These are phyloP conservation scores for Pogonocherus hispidulus DNA, from an alignment of 2,888 invertebrate species.

Conservation along the genomic window DNA sequence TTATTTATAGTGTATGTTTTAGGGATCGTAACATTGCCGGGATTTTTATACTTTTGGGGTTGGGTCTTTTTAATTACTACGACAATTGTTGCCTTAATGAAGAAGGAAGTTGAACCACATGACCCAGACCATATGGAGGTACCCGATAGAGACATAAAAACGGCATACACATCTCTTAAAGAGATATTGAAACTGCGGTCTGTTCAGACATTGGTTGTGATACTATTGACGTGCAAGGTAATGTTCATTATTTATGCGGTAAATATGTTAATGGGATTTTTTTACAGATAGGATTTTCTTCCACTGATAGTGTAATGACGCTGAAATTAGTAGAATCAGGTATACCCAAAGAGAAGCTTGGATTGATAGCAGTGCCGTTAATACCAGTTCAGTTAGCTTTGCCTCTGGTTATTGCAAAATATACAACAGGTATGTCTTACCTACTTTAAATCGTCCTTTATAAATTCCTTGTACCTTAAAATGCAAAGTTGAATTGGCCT, in stretches of 20 bases:
- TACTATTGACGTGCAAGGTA: conserved; percentile 93
- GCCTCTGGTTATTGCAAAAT: conserved; percentile 84
- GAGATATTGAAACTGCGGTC: conserved; percentile 87
- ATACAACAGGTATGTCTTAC: conserved; percentile 64
- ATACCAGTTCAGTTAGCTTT: conserved; percentile 92
- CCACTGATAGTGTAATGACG: conserved; percentile 94
- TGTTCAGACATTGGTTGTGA: conserved; percentile 82
- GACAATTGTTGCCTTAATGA: conserved; percentile 89
- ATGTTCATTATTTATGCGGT: conserved; percentile 43
- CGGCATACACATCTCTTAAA: conserved; percentile 87
- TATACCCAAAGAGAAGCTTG: conserved; percentile 94
- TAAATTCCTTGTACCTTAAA: too few relatives aligned
- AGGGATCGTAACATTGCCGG: conserved; percentile 70
- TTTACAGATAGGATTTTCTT: conserved; percentile 91
- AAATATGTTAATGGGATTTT: background rate
- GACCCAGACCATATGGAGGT: conserved; percentile 67
- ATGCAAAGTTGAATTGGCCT: too few relatives aligned
- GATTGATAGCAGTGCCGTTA: conserved; percentile 92
- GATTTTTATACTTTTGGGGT: conserved; percentile 96
- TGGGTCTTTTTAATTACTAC: conserved; percentile 91
- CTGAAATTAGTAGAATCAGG: conserved; percentile 97
- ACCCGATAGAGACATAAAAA: conserved; percentile 70
- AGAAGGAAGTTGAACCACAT: conserved; percentile 78
- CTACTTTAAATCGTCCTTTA: too few relatives aligned
- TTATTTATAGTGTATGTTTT: conserved; percentile 24